A percentile compares a stretch with the other conserved stretches of the same genome.
Conservation (phyloP, 2,113 vertebrate genomes). For the Thamnophis sirtalis region DNA sequence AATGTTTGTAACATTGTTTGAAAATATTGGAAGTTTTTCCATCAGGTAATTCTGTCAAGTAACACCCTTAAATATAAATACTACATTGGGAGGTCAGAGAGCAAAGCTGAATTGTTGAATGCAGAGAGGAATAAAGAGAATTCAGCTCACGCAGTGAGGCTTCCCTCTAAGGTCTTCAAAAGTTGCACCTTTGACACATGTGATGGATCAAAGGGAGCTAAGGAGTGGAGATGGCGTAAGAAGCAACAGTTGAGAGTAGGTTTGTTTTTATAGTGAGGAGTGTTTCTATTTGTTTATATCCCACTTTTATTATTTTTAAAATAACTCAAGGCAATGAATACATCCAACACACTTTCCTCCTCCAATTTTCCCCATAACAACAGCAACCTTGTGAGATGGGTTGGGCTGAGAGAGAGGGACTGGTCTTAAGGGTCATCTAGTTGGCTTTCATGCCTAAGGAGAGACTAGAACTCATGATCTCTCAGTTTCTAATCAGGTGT, state of each 20-base stretch:
- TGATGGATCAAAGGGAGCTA: neutral
- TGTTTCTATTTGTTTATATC: neutral
- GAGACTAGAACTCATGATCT: neutral
- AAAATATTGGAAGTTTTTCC: neutral
- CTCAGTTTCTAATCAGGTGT: neutral
- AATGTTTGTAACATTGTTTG: neutral
- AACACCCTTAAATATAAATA: neutral
- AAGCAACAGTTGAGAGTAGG: neutral
- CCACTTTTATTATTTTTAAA: neutral
- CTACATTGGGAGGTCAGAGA: neutral
- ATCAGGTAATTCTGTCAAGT: neutral
- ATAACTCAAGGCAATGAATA: neutral
- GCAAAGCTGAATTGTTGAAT: neutral
- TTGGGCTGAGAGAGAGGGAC: neutral
- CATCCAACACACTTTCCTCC: neutral
- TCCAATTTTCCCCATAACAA: neutral
- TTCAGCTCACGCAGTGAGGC: neutral
- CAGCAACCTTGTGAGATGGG: neutral
- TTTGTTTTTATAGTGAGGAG: neutral
- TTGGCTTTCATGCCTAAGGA: too few species aligned
- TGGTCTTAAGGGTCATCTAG: neutral
- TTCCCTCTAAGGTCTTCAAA: neutral
- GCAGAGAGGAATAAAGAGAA: neutral
- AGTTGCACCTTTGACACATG: neutral
- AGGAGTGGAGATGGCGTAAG: neutral